Base-by-base conservation (phyloP, 2,113 vertebrate genomes). In the Mesoclemmys tuberculata region DNA sequence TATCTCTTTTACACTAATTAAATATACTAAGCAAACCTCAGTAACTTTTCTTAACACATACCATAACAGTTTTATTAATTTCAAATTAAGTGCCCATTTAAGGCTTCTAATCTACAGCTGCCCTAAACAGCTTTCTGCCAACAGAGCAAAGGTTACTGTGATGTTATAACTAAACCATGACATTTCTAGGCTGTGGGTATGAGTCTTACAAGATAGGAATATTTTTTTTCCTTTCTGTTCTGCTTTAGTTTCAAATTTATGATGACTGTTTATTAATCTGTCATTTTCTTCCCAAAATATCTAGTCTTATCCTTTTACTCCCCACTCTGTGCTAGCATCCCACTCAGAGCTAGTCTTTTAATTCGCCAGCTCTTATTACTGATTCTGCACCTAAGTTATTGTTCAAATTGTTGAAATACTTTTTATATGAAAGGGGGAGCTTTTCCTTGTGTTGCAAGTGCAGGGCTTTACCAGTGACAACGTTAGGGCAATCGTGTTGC, bases 1-100 rank as follows among this genome's bases (percentile, higher is more conserved):
- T 98, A 98, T 98, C 98, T 98, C 97, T 98, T 98, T 98, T 98
- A 96, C 94, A 97, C 96, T 98, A 98, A 98, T 98, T 98, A 98
- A 98, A 98, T 98, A 98, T 98, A 98, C 97, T 98, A 98, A 98
- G 97, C 97, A 98, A 98, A 98, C 98, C 98, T 98, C 98, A 97
- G 98, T 98, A 98, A 98, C 98, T 98, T 98, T 98, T 98, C 97
- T 96, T 98, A 98, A 98, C 98, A 98, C 97, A 98, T 97, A 98
- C 97, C 98, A 97, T 98, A 98, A 98, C 98, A 98, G 96, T 98
- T 98, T 98, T 98, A 98, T 98, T 98, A 98, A 98, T 98, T 98
- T 98, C 96, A 98, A 98, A 98, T 98, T 98, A 98, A 98, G 98
- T 98, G 95, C 96, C 96, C 95, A 93, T 98, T 98, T 98, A 98